Percentiles rank a stretch among this genome's conserved stretches.
Conservation (phyloP, 2,888 invertebrate genomes). For the Eupithecia inturbata region DNA sequence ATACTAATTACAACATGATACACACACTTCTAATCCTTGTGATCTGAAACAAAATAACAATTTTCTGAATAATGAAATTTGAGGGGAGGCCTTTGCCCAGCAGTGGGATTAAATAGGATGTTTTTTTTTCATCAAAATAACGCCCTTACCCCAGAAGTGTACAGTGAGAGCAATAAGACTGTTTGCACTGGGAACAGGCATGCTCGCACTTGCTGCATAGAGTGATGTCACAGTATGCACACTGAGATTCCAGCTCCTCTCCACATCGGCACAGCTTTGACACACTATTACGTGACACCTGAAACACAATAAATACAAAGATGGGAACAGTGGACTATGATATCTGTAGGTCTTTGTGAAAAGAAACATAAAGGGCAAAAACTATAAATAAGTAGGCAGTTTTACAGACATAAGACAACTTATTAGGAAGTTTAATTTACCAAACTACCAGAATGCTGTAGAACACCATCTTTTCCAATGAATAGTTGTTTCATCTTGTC, state of each 20-base stretch:
- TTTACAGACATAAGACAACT: neutral
- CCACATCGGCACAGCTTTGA: conserved; percentile 57
- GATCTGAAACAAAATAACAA: conserved; percentile 57
- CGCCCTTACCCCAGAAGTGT: conserved; percentile 63
- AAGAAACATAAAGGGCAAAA: neutral
- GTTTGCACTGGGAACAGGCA: conserved; percentile 57
- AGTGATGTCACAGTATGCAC: conserved; percentile 67
- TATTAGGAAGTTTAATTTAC: conserved; percentile 49
- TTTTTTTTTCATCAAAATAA: neutral
- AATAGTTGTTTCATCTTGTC: conserved; percentile 72
- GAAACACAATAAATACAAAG: neutral
- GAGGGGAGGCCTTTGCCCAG: neutral
- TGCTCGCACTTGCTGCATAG: conserved; percentile 63
- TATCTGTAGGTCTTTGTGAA: neutral
- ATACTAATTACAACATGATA: conserved; percentile 70
- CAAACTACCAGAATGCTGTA: conserved; percentile 62
- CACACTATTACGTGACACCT: conserved; percentile 45
- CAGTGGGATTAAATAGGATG: neutral
- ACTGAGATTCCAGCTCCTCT: conserved; percentile 47
- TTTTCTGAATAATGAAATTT: neutral
- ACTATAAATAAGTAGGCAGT: neutral
- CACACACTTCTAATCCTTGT: conserved; percentile 67
- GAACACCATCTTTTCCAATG: conserved; percentile 68
- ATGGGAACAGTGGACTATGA: neutral
- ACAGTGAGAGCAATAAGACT: conserved; percentile 61